Base-by-base conservation (phyloP, 2,797 vertebrate genomes). In the Steatocranus sp. region DNA sequence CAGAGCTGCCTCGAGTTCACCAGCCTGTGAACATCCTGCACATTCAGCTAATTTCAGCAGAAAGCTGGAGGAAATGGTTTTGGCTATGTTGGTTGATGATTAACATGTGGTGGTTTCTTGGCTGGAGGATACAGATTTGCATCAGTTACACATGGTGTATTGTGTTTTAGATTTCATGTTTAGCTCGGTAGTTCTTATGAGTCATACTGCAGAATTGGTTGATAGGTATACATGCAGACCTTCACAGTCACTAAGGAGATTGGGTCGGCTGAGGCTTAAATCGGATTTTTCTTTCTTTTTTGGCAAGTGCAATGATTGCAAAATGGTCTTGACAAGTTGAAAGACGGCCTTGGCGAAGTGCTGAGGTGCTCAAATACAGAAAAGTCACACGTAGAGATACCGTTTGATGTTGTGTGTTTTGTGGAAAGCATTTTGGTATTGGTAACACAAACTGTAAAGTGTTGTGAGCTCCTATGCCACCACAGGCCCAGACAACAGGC, bases 1-100 rank as follows among this genome's bases (percentile, higher is more conserved):
- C 76, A 23, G 63, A 87, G 93, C 95, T 95, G 89, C 88, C 85
- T 94, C 91, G 95, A 91, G 90, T 77, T 89, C 82, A 76, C 76
- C 23, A 70, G 84, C 83, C 56, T 85, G 84, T 94, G 93, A 93
- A 91, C 91, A 91, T 89, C 82, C 83, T 83, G 76, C 82, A 38
- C 86, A 75, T 78, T 81, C 17, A 63, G 75, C 91, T 92, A 88
- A 95, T 93, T 92, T 94, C 75, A 63, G 17, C 36, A 43, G 80
- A 78, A 75, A 83, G 75, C 87, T 81, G 88, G 75, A 83, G 86
- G 82, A 83, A 83, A 85, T 81, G 79, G 86, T 88, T 84, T 88
- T 63, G 78, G 73, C 83, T 78, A 68, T 81, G 87, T 89, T 88
- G 81, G 68, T 56, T 73, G 51, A 88, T 91, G 86, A 94, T 93